phyloP scores from a whole-genome alignment of 2,797 vertebrate genomes.

The Alca torda region DNA sequence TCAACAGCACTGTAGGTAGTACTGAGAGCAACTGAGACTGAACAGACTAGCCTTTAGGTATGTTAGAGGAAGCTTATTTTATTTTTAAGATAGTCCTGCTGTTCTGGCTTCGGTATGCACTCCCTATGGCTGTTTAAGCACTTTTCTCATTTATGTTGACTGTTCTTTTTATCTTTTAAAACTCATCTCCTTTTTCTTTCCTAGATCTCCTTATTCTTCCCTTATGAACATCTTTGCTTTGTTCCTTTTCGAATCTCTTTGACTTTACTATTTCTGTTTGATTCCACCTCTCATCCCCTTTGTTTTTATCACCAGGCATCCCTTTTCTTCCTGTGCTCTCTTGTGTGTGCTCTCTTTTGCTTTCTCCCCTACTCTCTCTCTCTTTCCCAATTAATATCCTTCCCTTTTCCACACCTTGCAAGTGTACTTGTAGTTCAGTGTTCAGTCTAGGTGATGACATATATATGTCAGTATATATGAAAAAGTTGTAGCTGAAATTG shows the following conservation, averaged over 20 bases:
- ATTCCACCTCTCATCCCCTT: neutral
- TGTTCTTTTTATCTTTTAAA: neutral
- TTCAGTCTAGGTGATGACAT: neutral
- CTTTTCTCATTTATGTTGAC: neutral
- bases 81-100: neutral
- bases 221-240: neutral
- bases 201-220: neutral
- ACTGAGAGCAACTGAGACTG: neutral
- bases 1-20: neutral
- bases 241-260: neutral
- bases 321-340: neutral
- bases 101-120: neutral
- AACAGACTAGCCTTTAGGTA: neutral
- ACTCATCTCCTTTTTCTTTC: neutral
- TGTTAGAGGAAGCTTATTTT: neutral
- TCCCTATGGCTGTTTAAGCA: neutral
- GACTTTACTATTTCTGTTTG: neutral
- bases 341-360: neutral
- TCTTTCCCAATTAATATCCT: neutral
- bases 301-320: neutral
- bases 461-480: neutral
- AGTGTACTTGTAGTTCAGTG: neutral
- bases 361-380: neutral
- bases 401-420: neutral
- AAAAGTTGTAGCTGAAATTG: neutral